Evolutionary conservation across 2,888 invertebrate genomes (phyloP).

Genomic region (Meteorus cinctellus): DNA sequence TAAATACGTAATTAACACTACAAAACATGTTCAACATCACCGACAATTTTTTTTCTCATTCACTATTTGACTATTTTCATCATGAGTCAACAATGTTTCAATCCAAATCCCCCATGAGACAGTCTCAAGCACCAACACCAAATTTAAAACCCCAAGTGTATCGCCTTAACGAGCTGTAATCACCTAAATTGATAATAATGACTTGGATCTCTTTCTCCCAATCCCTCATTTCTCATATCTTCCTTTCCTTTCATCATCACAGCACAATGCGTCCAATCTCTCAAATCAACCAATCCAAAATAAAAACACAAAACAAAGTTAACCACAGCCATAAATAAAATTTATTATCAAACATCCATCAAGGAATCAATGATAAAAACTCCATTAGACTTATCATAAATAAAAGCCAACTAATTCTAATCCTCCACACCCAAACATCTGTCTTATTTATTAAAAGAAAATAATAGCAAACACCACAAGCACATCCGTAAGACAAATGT

Average conservation of each 20-base stretch:
- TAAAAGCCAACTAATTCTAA: no score
- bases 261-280: not conserved
- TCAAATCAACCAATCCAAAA: not conserved
- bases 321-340: no score
- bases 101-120: slow-evolving; percentile 27
- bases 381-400: no score
- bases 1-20: no score
- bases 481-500: not conserved
- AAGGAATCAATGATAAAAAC: no score
- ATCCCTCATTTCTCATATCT: not conserved
- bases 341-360: no score
- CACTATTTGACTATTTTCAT: no score
- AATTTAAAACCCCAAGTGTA: slow-evolving; percentile 31
- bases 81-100: not conserved
- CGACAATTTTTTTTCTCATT: no score
- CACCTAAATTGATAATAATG: slow-evolving; percentile 48
- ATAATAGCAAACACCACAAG: not conserved
- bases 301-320: not conserved
- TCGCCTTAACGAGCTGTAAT: slow-evolving; percentile 47
- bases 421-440: no score
- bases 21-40: no score
- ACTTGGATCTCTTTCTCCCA: slow-evolving; percentile 39
- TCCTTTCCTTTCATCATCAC: slow-evolving; percentile 1
- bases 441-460: not conserved
- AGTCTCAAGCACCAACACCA: slow-evolving; percentile 27